These are phyloP conservation scores for Lithophane semibrunnea DNA, from an alignment of 2,888 invertebrate species.

Conservation along the genomic window DNA sequence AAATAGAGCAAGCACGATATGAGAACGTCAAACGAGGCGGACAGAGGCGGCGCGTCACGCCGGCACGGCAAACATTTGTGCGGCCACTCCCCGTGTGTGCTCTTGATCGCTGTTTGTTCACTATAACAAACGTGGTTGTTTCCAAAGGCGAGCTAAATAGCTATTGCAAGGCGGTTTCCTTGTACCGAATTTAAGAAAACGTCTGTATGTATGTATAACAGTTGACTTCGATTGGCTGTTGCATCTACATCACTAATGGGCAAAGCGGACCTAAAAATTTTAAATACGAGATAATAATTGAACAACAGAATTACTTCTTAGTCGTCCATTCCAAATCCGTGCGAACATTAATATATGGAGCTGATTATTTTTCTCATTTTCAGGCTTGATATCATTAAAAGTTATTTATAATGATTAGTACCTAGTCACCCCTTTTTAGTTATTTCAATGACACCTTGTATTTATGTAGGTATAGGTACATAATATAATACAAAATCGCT, in stretches of 20 bases:
- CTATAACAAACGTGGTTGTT: slow-evolving; percentile 68
- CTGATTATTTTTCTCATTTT: background rate
- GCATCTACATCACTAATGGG: too few relatives aligned
- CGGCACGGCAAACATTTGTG: slow-evolving; percentile 80
- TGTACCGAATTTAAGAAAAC: background rate
- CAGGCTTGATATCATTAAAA: background rate
- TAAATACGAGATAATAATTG: background rate
- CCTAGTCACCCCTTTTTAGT: background rate
- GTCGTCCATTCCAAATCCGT: background rate
- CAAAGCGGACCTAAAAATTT: background rate
- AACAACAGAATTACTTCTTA: background rate
- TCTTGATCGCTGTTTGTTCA: slow-evolving; percentile 78
- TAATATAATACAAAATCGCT: too few relatives aligned
- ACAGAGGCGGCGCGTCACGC: slow-evolving; percentile 71
- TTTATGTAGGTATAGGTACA: background rate
- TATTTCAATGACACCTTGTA: background rate
- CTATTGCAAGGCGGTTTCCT: background rate
- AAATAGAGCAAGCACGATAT: slow-evolving; percentile 81
- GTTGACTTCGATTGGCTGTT: background rate
- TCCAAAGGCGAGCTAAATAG: slow-evolving; percentile 39
- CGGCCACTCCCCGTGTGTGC: slow-evolving; percentile 80
- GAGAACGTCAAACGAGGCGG: slow-evolving; percentile 73
- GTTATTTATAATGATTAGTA: background rate
- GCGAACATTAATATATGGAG: background rate
- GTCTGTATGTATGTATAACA: background rate